Percentiles rank a stretch among this genome's conserved stretches.
Evolutionary conservation across 1,140 invertebrate species (phyloP).

Genomic region (Bursaphelenchus mucronatus): DNA sequence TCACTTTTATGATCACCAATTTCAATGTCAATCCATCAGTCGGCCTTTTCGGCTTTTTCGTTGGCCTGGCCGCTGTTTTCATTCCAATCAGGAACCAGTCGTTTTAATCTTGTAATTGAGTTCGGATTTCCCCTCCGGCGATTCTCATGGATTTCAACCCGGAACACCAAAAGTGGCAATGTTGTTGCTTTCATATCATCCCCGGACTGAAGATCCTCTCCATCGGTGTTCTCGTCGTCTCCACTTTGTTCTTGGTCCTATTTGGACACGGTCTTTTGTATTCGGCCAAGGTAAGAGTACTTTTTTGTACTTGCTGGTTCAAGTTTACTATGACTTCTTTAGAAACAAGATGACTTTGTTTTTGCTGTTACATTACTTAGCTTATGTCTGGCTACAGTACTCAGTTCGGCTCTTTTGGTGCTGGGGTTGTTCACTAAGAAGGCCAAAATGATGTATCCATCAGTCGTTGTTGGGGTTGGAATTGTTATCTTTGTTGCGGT

Average conservation of each 20-base stretch:
- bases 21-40: background rate
- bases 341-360: slow-evolving; percentile 25
- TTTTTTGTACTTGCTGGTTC: slow-evolving; percentile 5
- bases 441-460: slow-evolving; percentile 33
- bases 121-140: background rate
- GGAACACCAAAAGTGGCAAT: slow-evolving; percentile 41
- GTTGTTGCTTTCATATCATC: slow-evolving; percentile 37
- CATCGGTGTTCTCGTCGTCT: slow-evolving; percentile 8
- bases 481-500: slow-evolving; percentile 36
- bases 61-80: background rate
- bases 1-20: background rate
- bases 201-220: slow-evolving; percentile 38
- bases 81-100: background rate
- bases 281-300: slow-evolving; percentile 2
- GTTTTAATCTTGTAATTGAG: slow-evolving; percentile 1
- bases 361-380: slow-evolving; percentile 23
- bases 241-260: slow-evolving; percentile 11
- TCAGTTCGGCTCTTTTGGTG: slow-evolving; percentile 25
- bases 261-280: slow-evolving; percentile 4
- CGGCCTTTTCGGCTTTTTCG: no score
- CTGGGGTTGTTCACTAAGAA: slow-evolving; percentile 16
- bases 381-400: slow-evolving; percentile 21
- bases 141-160: slow-evolving; percentile 44
- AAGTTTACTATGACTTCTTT: slow-evolving; percentile 8
- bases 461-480: slow-evolving; percentile 21